Conservation (phyloP, 2,888 invertebrate genomes). For the Cephonodes hylas region DNA sequence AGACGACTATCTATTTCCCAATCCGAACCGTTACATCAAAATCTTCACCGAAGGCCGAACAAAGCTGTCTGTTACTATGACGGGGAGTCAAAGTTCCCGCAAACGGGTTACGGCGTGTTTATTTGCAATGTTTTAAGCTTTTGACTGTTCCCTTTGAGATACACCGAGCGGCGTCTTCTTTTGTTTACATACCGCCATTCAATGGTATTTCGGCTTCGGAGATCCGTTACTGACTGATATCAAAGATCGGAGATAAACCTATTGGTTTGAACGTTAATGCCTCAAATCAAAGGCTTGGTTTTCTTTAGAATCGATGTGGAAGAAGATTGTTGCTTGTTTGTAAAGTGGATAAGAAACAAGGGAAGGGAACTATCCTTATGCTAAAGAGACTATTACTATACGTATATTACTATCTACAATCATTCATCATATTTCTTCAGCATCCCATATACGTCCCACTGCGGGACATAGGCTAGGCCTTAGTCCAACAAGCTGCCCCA, state of each 20-base stretch:
- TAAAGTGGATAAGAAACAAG: too few species aligned
- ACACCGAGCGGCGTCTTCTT: slow-evolving; percentile 2
- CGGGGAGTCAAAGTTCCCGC: slow-evolving; percentile 13
- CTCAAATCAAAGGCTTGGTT: too few species aligned
- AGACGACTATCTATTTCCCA: background rate
- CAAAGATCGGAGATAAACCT: background rate
- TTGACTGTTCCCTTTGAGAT: slow-evolving; percentile 38
- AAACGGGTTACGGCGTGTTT: slow-evolving; percentile 31
- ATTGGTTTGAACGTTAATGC: too few species aligned
- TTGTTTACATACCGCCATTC: slow-evolving; percentile 13
- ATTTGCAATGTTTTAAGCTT: slow-evolving; percentile 37
- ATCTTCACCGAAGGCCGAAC: background rate
- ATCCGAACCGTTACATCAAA: background rate
- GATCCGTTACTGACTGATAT: background rate
- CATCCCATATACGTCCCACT: too few species aligned
- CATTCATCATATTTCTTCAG: too few species aligned
- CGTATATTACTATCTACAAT: too few species aligned
- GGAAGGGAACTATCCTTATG: too few species aligned
- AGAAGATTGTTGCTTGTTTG: too few species aligned
- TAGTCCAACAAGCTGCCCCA: too few species aligned
- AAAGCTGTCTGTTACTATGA: background rate
- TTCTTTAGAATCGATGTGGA: background rate
- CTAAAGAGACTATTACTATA: too few species aligned
- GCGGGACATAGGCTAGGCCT: too few species aligned
- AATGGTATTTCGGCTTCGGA: slow-evolving; percentile 1